Base-by-base conservation (phyloP, 2,113 vertebrate genomes). In the Passer domesticus region DNA sequence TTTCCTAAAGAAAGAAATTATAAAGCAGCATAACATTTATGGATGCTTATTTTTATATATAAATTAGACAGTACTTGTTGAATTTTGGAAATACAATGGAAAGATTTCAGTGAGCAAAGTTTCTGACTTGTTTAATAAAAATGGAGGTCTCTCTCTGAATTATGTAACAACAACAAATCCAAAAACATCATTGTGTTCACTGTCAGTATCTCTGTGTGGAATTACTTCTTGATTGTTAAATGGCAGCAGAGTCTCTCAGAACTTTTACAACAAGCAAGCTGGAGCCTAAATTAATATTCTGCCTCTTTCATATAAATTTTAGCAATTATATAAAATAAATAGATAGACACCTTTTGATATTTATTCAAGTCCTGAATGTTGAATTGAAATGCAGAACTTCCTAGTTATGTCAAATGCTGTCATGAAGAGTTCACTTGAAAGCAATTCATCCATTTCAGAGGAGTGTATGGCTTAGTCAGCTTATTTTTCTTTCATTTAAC, bases 331-430 rank as follows among this genome's bases (percentile, higher is more conserved):
- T 59, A 79, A 91, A 93, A 64, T 86, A 95, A 90, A 83, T 33
- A 87, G 68, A 33, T 77, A 73, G 78, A 70, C 17, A 70, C 10
- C 11, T 74, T 89, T 43, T 88, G 62, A 39, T 84, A 76, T 50
- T 90, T 95, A 75, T 93, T 70, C 44, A 85, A 89, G 53, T 41
- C 31, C 13, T 84, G 66, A 79, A 49, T 69, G 46, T 84, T 87
- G 58, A 89, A 91, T 87, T 87, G 74, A 78, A 91, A 91, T 63
- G 52, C 72, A 70, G 41, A 89, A 67, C 44, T 93, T 91, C 78
- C 82, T 83, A 73, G 83, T 94, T 85, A 64, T 64, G 63, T 87
- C 82, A 91, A 82, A 93, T 85, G 52, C 73, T 94, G 81, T 89
- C 62, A 79, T 60, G 70, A 94, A 80, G 47, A 41, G 47, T 89